phyloP scores from a whole-genome alignment of 2,113 vertebrate genomes.

The Alligator mississippiensis region DNA sequence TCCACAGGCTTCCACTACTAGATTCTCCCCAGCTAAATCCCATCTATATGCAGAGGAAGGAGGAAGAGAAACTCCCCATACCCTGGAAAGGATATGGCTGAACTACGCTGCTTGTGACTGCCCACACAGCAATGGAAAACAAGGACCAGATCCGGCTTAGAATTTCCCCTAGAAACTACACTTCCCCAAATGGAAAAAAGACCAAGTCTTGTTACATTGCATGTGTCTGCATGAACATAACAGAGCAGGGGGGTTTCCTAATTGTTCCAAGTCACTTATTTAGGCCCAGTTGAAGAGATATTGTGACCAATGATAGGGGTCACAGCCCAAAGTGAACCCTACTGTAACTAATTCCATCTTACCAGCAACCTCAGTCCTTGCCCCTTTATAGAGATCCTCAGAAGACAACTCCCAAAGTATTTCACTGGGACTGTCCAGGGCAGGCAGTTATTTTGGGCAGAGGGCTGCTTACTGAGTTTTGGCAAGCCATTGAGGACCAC shows the following conservation, averaged over 20 bases:
- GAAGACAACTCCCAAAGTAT: neutral
- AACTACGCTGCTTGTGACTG: slow-evolving; percentile 43
- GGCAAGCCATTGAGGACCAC: too few species aligned
- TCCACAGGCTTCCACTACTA: neutral
- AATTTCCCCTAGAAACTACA: slow-evolving; percentile 61
- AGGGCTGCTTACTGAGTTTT: too few species aligned
- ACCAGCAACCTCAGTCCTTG: neutral
- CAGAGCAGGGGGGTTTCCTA: neutral
- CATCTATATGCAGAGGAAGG: neutral
- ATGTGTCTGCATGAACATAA: too few species aligned
- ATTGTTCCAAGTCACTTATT: neutral
- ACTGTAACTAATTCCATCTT: neutral
- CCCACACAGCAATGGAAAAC: slow-evolving; percentile 47
- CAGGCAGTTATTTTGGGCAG: too few species aligned
- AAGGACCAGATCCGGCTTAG: neutral
- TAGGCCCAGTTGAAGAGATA: neutral
- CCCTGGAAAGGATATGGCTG: neutral
- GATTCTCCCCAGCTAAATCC: neutral
- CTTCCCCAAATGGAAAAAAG: slow-evolving; percentile 62
- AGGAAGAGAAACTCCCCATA: rapidly evolving
- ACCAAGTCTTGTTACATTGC: neutral
- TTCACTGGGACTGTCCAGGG: neutral
- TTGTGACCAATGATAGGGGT: neutral
- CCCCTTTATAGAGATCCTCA: neutral
- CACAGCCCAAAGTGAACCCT: neutral